Evolutionary conservation across 2,797 vertebrate species (phyloP).

Genomic region (Lerista edwardsae): DNA sequence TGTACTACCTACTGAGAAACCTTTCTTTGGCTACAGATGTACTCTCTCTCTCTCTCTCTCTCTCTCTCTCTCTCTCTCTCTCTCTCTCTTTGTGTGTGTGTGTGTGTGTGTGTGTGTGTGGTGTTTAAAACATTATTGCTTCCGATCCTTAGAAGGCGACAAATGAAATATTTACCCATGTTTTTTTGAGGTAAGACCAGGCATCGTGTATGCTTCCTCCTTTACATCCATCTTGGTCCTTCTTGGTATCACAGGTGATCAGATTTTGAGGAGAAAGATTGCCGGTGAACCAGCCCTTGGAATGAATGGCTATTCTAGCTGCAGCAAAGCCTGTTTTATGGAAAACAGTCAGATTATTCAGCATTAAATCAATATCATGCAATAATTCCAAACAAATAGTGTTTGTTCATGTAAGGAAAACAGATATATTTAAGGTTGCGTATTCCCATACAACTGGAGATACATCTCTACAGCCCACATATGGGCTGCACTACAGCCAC

Average conservation of each 20-base stretch:
- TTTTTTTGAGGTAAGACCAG: constrained; percentile 93
- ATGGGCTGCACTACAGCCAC: not conserved
- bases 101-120: not conserved
- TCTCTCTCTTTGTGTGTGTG: too few relatives aligned
- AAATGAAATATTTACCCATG: constrained; percentile 82
- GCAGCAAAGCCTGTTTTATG: constrained; percentile 78
- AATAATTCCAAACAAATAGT: not conserved
- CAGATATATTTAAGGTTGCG: not conserved
- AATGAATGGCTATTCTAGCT: constrained; percentile 80
- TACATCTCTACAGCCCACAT: too few relatives aligned
- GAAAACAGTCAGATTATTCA: constrained; percentile 45
- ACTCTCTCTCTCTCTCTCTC: too few relatives aligned
- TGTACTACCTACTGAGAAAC: not conserved
- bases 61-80: too few relatives aligned
- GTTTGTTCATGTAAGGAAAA: not conserved
- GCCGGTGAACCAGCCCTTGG: constrained; percentile 73
- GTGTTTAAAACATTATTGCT: not conserved
- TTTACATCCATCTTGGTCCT: constrained; percentile 84
- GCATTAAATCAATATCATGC: not conserved
- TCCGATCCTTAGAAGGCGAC: not conserved
- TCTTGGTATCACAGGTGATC: constrained; percentile 78
- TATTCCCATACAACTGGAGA: not conserved
- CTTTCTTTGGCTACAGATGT: not conserved
- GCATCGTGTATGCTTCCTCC: constrained; percentile 90
- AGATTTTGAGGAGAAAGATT: constrained; percentile 80